These are phyloP conservation scores for Strongylocentrotus purpuratus DNA, from an alignment of 35 echinoderm and acorn worm species.

Conservation along the genomic window DNA sequence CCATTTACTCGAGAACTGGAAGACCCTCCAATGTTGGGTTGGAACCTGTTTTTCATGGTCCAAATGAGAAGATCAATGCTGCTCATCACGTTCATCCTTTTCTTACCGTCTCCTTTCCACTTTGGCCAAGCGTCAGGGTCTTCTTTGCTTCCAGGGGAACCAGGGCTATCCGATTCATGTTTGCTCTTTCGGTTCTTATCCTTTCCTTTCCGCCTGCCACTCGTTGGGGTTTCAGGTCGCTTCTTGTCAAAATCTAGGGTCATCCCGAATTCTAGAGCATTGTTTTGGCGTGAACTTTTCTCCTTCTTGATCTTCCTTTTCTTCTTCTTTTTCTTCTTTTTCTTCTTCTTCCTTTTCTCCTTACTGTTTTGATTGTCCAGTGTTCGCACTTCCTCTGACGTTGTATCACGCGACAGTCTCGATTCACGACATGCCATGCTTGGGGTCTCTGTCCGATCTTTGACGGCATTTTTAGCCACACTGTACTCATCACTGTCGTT, in stretches of 20 bases:
- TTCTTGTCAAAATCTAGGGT: not conserved
- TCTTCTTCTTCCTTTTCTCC: not conserved
- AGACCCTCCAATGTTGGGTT: not conserved
- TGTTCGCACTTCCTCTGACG: not conserved
- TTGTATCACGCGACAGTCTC: not conserved
- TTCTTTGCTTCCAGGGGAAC: not conserved
- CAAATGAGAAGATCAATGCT: not conserved
- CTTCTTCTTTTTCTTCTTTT: conserved; percentile 7
- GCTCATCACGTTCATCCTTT: not conserved
- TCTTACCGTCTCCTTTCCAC: not conserved
- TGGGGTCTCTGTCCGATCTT: not conserved
- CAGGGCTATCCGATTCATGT: not conserved
- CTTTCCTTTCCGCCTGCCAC: not conserved
- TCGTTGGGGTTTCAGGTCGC: not conserved
- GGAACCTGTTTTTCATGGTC: not conserved
- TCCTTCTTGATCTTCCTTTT: not conserved
- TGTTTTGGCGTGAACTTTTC: not conserved
- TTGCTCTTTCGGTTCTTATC: not conserved
- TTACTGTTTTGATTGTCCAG: not conserved
- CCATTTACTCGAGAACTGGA: not conserved
- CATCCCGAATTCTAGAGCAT: not conserved
- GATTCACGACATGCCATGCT: not conserved
- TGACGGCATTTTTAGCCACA: no score
- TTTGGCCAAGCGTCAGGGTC: not conserved
- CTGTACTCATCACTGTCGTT: not conserved